Conservation (phyloP, 2,888 invertebrate genomes). For the Pediacus dermestoides region DNA sequence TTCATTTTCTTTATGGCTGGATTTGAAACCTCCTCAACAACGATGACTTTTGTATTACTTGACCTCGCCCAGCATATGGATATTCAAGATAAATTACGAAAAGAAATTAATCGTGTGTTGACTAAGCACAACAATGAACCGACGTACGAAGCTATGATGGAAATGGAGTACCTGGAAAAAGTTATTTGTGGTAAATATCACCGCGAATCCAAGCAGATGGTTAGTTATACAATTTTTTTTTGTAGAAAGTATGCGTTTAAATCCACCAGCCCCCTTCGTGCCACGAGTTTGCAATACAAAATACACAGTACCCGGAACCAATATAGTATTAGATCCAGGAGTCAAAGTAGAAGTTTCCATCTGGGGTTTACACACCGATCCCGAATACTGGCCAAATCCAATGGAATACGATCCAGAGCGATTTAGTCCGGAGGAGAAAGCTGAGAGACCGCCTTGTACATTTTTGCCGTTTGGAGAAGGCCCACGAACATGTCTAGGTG, state of each 20-base stretch:
- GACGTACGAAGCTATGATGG: constrained; percentile 50
- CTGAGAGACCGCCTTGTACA: constrained; percentile 14
- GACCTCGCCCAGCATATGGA: constrained; percentile 50
- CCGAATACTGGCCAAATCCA: constrained; percentile 37
- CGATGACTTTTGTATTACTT: constrained; percentile 49
- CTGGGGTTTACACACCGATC: constrained; percentile 40
- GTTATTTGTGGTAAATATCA: constrained; percentile 40
- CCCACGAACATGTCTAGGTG: constrained; percentile 27
- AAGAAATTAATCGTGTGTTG: constrained; percentile 47
- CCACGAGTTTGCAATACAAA: constrained; percentile 31
- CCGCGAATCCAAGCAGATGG: too few species aligned
- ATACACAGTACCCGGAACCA: constrained; percentile 35
- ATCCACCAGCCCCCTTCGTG: constrained; percentile 36
- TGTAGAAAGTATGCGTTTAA: constrained; percentile 43
- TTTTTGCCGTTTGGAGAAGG: constrained; percentile 27
- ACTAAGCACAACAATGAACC: constrained; percentile 44
- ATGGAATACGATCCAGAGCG: constrained; percentile 25
- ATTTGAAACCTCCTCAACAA: constrained; percentile 59
- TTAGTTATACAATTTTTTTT: too few species aligned
- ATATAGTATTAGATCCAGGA: constrained; percentile 41
- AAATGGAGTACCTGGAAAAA: constrained; percentile 52
- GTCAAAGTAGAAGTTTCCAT: constrained; percentile 32
- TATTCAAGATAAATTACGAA: constrained; percentile 48
- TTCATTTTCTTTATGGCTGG: constrained; percentile 57
- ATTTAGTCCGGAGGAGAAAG: constrained; percentile 27